Conservation (phyloP, 2,113 vertebrate genomes). For the Ageneiosus marmoratus region DNA sequence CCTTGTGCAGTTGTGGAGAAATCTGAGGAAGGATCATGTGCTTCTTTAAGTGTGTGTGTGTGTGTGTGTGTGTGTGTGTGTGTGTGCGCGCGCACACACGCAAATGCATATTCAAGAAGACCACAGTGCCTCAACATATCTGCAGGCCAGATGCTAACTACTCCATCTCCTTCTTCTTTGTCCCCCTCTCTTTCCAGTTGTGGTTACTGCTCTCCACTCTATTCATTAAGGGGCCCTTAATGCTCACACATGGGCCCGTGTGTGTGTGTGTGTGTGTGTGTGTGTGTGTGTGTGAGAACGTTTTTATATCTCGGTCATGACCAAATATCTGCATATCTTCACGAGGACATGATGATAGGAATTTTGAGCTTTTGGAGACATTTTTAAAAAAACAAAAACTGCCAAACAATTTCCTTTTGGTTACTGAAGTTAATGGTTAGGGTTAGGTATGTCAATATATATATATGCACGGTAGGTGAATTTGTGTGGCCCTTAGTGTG, state of each 20-base stretch:
- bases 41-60: constrained; percentile 31
- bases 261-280: constrained; percentile 23
- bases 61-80: constrained; percentile 34
- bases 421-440: background rate
- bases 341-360: background rate
- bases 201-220: constrained; percentile 45
- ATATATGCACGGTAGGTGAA: no score
- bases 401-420: background rate
- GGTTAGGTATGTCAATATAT: background rate
- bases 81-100: constrained; percentile 3
- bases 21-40: constrained; percentile 16
- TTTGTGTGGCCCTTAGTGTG: no score
- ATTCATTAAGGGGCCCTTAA: constrained; percentile 77
- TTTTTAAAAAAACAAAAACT: background rate
- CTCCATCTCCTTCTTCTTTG: constrained; percentile 27
- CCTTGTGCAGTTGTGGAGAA: constrained; percentile 13
- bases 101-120: constrained; percentile 44
- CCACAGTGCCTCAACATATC: constrained; percentile 48
- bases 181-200: constrained; percentile 22
- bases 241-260: constrained; percentile 69
- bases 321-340: background rate
- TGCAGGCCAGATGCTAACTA: constrained; percentile 56
- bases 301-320: background rate
- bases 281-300: background rate
- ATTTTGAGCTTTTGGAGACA: background rate